Conservation (phyloP, 2,797 vertebrate genomes). For the Stomatorhinus walkeri region DNA sequence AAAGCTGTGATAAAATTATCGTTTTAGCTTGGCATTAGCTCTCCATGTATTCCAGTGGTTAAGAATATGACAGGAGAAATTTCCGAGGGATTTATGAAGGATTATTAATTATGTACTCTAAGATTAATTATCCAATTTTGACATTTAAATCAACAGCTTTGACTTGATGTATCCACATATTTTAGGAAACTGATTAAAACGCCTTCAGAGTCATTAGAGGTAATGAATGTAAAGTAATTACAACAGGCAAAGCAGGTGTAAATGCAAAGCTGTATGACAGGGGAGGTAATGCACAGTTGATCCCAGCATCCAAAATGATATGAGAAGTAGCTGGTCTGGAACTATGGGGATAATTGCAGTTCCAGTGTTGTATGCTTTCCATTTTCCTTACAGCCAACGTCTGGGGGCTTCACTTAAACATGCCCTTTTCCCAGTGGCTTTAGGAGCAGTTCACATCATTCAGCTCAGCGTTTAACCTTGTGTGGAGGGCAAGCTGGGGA, state of each 20-base stretch:
- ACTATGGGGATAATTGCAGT: neutral
- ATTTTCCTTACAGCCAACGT: neutral
- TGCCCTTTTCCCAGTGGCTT: neutral
- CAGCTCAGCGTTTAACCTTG: conserved; percentile 6
- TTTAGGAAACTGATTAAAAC: conserved; percentile 20
- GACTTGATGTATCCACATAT: conserved; percentile 22
- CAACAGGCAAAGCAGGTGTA: conserved; percentile 14
- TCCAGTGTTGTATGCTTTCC: neutral
- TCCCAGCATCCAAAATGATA: conserved; percentile 9
- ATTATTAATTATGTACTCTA: conserved; percentile 19
- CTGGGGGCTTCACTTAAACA: neutral
- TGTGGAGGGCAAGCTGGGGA: neutral
- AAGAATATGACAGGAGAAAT: conserved; percentile 5
- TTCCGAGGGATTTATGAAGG: conserved; percentile 20
- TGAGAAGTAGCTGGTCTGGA: conserved; percentile 9
- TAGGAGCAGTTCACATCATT: neutral
- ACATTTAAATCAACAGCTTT: conserved; percentile 20
- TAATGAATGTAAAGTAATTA: conserved; percentile 21
- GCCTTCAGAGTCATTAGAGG: conserved; percentile 21
- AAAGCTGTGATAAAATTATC: neutral
- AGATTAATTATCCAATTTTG: conserved; percentile 19
- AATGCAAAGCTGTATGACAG: conserved; percentile 5
- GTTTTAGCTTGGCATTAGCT: neutral
- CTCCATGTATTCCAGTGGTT: neutral
- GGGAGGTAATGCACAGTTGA: conserved; percentile 12